Conservation (phyloP, 2,888 invertebrate genomes). For the Lasioglossum villosulum region DNA sequence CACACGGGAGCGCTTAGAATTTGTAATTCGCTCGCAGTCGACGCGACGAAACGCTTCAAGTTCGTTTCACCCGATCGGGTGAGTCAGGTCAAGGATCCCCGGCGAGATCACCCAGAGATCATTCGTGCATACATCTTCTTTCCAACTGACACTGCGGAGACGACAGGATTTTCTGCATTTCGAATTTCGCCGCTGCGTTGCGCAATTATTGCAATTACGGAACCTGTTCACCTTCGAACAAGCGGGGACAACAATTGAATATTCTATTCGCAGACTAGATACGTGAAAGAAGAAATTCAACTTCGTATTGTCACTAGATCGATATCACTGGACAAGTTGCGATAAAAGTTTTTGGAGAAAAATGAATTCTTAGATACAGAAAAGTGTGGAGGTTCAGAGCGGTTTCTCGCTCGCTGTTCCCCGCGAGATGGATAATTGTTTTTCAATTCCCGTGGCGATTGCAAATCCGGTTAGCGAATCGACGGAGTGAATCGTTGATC, state of each 20-base stretch:
- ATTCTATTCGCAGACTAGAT: neutral
- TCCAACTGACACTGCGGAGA: neutral
- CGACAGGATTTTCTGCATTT: neutral
- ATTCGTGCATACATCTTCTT: conserved; percentile 14
- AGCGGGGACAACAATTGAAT: neutral
- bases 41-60: conserved; percentile 21
- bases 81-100: conserved; percentile 61
- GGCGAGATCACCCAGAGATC: conserved; percentile 17
- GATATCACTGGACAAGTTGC: neutral
- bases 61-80: conserved; percentile 49
- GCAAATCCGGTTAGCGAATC: neutral
- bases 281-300: neutral
- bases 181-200: neutral
- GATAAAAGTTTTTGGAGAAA: neutral
- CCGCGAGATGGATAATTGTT: neutral
- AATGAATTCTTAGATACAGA: neutral
- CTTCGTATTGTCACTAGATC: neutral
- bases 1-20: neutral
- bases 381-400: neutral
- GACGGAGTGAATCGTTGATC: neutral
- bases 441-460: neutral
- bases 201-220: neutral
- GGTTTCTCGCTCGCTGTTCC: neutral
- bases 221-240: neutral
- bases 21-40: neutral